These are phyloP conservation scores for Terrapene triunguis DNA, from an alignment of 2,113 vertebrate species.

Conservation along the genomic window DNA sequence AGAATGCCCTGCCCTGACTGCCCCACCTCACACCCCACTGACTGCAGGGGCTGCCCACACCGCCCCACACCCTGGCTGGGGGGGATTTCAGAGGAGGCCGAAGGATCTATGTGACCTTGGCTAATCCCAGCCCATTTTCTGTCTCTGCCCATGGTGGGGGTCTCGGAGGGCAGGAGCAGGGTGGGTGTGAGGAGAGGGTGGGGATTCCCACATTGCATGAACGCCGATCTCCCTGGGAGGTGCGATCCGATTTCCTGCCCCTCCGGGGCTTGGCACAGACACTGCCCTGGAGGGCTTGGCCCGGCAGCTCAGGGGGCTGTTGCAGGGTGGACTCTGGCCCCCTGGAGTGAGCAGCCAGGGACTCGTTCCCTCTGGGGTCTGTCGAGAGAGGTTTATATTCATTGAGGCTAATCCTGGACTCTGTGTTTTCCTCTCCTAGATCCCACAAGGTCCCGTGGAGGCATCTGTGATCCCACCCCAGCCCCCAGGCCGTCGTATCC, in stretches of 20 bases:
- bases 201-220: too few relatives aligned
- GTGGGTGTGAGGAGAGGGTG: too few relatives aligned
- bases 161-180: too few relatives aligned
- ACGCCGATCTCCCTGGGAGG: too few relatives aligned
- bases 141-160: too few relatives aligned
- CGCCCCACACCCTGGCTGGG: background rate
- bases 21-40: background rate
- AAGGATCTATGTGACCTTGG: background rate
- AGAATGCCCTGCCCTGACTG: background rate
- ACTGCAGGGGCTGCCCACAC: too few relatives aligned
- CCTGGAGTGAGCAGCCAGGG: too few relatives aligned
- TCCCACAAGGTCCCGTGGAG: background rate
- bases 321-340: background rate
- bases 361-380: background rate
- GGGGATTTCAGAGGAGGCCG: background rate
- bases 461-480: background rate
- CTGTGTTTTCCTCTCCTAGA: background rate
- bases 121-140: background rate
- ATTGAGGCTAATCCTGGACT: background rate
- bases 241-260: background rate
- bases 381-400: background rate
- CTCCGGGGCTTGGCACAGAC: background rate
- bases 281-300: too few relatives aligned
- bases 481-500: too few relatives aligned
- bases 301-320: too few relatives aligned